Evolutionary conservation across 1,140 invertebrate genomes (phyloP), one percentile per base, ranked within the genome.

Genomic region (Drosophila equinoxialis): DNA sequence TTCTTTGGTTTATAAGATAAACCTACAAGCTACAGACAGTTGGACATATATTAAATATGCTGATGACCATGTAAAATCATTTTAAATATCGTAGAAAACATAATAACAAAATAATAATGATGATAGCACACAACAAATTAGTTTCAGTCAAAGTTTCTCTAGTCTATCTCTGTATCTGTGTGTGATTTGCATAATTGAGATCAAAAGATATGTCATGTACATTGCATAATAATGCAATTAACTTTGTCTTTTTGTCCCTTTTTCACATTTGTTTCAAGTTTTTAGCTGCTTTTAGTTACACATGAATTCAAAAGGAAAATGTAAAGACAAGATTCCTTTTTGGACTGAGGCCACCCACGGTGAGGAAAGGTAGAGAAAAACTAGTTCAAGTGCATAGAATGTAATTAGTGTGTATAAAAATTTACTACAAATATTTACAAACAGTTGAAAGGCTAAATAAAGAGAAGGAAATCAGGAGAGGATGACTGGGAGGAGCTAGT

Each of bases 151-250:
- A 8, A 51, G 17, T 51, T 51, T 23, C 17, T n/a, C 8, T 30
- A 30, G 2, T 20, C 11, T 17, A 45, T 14, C 11, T 48, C 14
- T 48, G 2, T 3, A 20, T 48, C 7, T 17, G 1, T 45, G 13
- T 51, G 6, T 63, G 61, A 63, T 63, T 63, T 63, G 42, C 61
- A 63, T 63, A 63, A 63, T 63, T 63, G 42, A 63, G 61, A 42
- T 42, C 57, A 17, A 17, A 58, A 37, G 57, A 51, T 58, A 33
- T 58, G 35, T 37, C 37, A 37, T 11, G 7, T 8, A 51, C 3
- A 11, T 51, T 51, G 45, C 45, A 51, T 51, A 51, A 51, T 51
- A 51, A 51, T 23, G 45, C 45, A 51, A 23, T 20, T 51, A 11
- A 23, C 17, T 23, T 51, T 30, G 30, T 30, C 17, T 23, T 51